Conservation (phyloP, 2,797 vertebrate species). For the Muscicapa comitata region DNA sequence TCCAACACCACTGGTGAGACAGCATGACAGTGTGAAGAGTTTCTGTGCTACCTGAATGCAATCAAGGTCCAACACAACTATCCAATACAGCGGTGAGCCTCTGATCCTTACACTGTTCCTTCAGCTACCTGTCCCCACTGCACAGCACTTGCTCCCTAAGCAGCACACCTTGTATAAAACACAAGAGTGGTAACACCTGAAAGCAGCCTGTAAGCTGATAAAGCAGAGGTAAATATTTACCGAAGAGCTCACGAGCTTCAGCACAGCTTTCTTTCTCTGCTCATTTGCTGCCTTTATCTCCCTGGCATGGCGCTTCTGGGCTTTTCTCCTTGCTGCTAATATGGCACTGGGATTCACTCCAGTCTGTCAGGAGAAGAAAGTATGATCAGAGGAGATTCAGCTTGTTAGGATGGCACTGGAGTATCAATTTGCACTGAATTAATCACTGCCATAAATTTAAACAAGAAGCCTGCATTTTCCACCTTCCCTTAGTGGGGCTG, state of each 20-base stretch:
- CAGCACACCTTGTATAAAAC: not conserved
- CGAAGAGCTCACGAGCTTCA: slow-evolving; percentile 76
- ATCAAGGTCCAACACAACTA: not conserved
- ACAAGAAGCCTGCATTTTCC: not conserved
- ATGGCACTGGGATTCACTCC: slow-evolving; percentile 83
- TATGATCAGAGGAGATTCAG: not conserved
- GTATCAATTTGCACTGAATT: not conserved
- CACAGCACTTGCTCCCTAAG: not conserved
- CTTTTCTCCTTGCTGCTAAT: slow-evolving; percentile 75
- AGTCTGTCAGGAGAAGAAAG: slow-evolving; percentile 75
- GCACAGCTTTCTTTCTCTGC: slow-evolving; percentile 62
- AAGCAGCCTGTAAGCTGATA: not conserved
- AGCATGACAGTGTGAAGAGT: not conserved
- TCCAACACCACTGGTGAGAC: not conserved
- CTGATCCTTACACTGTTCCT: not conserved
- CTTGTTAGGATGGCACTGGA: not conserved
- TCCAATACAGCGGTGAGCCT: not conserved
- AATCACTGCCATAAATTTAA: not conserved
- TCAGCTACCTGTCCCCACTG: not conserved
- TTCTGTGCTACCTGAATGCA: not conserved
- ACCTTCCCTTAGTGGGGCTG: not conserved
- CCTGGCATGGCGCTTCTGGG: slow-evolving; percentile 71
- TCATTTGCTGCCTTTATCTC: slow-evolving; percentile 63
- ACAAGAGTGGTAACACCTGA: not conserved
- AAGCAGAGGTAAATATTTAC: not conserved